These are phyloP conservation scores for Poecilia latipinna DNA, from an alignment of 2,113 vertebrate species.

Conservation along the genomic window DNA sequence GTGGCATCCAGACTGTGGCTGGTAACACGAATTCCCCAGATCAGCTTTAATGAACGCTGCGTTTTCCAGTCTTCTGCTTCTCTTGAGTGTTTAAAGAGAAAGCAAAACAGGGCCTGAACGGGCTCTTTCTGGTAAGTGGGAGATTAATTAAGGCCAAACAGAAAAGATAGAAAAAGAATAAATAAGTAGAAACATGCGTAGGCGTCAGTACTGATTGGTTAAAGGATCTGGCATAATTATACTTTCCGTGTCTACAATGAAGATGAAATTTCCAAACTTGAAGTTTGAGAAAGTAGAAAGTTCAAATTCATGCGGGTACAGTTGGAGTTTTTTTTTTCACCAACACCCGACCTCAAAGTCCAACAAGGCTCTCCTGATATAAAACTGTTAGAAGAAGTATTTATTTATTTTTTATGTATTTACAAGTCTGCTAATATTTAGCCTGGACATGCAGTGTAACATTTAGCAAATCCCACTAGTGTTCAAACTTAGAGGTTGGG, in stretches of 20 bases:
- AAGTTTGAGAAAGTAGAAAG: not conserved
- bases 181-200: not conserved
- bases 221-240: not conserved
- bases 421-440: no score
- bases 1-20: constrained; percentile 16
- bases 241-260: not conserved
- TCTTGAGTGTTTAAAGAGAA: not conserved
- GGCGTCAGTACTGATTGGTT: not conserved
- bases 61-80: not conserved
- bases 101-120: not conserved
- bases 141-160: not conserved
- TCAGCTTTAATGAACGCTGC: not conserved
- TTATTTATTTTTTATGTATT: not conserved
- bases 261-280: not conserved
- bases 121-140: not conserved
- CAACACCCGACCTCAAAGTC: no score
- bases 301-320: not conserved
- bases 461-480: no score
- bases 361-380: not conserved
- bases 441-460: no score
- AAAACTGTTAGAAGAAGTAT: not conserved
- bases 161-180: no score
- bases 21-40: constrained; percentile 19
- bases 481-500: no score
- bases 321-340: no score